These are phyloP conservation scores for Kuschelorhynchus macadamiae DNA, from an alignment of 2,888 invertebrate species.

Conservation along the genomic window DNA sequence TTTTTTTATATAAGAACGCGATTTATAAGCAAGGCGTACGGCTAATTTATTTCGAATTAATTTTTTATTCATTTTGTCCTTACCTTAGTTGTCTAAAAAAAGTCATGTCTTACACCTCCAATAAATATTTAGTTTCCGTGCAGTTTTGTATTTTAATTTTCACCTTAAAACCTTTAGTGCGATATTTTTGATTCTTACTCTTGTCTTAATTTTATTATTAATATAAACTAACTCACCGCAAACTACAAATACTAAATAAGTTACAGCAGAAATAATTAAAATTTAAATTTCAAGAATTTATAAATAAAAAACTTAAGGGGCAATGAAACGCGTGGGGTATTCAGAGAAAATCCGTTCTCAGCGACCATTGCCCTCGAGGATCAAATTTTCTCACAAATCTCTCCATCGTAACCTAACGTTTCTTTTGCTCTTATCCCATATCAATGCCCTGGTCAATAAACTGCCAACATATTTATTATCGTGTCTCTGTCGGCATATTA, in stretches of 20 bases:
- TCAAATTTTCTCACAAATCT: slow-evolving; percentile 10
- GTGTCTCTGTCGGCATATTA: slow-evolving; percentile 51
- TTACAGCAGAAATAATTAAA: too few species aligned
- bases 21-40: not conserved
- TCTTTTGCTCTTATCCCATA: slow-evolving; percentile 32
- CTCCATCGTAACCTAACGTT: not conserved
- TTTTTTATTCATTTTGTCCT: too few species aligned
- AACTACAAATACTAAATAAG: too few species aligned
- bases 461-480: slow-evolving; percentile 46
- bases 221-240: too few species aligned
- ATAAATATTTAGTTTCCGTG: too few species aligned
- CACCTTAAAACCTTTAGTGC: too few species aligned
- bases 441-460: slow-evolving; percentile 50
- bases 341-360: slow-evolving; percentile 3
- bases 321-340: slow-evolving; percentile 3
- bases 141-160: too few species aligned
- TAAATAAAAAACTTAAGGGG: not conserved
- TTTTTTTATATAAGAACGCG: slow-evolving; percentile 13
- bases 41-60: not conserved
- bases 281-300: too few species aligned
- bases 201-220: too few species aligned
- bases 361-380: not conserved
- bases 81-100: too few species aligned
- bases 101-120: too few species aligned
- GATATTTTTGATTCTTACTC: too few species aligned